These are phyloP conservation scores for Mandrillus leucophaeus DNA, from an alignment of 2,113 vertebrate genomes.

Conservation along the genomic window DNA sequence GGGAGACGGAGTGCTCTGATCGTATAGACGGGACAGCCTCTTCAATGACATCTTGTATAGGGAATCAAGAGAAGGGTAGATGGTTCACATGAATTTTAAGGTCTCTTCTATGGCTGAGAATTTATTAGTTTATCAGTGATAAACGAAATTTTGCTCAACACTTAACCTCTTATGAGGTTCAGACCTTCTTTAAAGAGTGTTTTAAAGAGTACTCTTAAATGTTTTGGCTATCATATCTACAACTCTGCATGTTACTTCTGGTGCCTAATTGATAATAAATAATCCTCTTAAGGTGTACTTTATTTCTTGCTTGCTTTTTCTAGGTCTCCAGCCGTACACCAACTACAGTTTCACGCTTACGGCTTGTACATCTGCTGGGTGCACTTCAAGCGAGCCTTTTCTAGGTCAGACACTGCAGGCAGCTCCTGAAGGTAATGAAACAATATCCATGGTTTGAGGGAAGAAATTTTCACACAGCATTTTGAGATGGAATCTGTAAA, in stretches of 20 bases:
- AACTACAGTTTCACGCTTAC: constrained; percentile 91
- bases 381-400: constrained; percentile 88
- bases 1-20: rapidly evolving
- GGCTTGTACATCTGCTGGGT: constrained; percentile 91
- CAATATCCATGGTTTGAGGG: neutral
- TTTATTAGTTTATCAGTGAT: neutral
- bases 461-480: constrained; percentile 18
- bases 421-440: constrained; percentile 87
- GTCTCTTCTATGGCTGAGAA: neutral
- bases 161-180: neutral
- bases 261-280: constrained; percentile 49
- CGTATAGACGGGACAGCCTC: rapidly evolving
- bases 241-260: neutral
- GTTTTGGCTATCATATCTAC: neutral
- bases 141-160: constrained; percentile 44
- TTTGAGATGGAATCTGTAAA: neutral
- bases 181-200: neutral
- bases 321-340: constrained; percentile 91
- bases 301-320: constrained; percentile 66
- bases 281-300: constrained; percentile 53
- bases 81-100: neutral
- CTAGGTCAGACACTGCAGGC: constrained; percentile 92
- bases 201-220: neutral
- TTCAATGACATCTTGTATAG: neutral
- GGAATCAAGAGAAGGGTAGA: neutral